These are phyloP conservation scores for Steatornis caripensis DNA, from an alignment of 2,113 vertebrate genomes.

Conservation along the genomic window DNA sequence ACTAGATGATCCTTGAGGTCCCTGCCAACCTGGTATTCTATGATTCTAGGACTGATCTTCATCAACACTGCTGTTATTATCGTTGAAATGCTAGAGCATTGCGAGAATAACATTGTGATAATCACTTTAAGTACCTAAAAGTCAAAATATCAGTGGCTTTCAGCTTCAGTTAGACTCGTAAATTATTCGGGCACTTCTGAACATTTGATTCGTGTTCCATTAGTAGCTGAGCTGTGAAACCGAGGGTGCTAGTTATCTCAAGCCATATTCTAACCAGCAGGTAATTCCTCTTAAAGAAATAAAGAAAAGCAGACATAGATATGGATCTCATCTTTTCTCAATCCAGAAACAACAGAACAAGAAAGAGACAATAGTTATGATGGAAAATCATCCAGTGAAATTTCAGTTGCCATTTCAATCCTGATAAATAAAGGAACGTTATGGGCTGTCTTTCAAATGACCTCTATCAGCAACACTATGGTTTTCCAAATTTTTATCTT, in stretches of 20 bases:
- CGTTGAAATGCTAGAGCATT: background rate
- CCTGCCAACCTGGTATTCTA: too few relatives aligned
- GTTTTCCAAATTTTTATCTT: background rate
- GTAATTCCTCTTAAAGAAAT: background rate
- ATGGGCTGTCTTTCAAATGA: background rate
- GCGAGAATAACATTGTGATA: background rate
- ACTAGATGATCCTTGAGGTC: too few relatives aligned
- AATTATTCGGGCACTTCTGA: background rate
- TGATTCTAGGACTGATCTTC: too few relatives aligned
- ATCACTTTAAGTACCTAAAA: background rate
- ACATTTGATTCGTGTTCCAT: background rate
- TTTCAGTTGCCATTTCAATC: background rate
- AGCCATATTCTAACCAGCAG: background rate
- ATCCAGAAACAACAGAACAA: background rate
- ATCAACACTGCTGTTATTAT: background rate
- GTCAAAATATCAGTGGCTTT: background rate
- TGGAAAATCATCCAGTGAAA: background rate
- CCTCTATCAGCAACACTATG: background rate
- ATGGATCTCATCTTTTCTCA: background rate
- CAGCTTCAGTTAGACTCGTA: background rate
- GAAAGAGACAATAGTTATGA: background rate
- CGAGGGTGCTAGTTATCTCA: background rate
- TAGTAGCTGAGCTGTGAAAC: background rate
- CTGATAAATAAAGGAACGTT: background rate
- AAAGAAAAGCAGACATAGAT: background rate